Base-by-base conservation (phyloP, 1,140 invertebrate genomes). In the Leptopilina clavipes region DNA sequence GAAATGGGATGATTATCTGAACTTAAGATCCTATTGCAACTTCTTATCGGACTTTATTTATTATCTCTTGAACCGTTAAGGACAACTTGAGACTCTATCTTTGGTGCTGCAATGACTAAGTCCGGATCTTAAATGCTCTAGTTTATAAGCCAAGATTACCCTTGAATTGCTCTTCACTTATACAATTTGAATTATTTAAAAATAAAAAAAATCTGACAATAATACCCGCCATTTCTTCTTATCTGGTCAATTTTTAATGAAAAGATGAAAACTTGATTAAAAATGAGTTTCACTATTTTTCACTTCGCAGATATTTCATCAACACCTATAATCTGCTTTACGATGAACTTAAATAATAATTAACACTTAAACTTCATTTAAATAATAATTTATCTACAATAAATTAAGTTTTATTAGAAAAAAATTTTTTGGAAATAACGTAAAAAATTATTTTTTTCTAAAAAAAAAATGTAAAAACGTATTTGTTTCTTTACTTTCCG, bases 31-130 rank as follows among this genome's bases (percentile, higher is more conserved):
- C 14, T 37, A 65, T 65, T 37, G 22, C 56, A 65, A 14, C 59
- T 65, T 65, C 59, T 65, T 65, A 65, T 65, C 59, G n/a, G 59
- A 11, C 5, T 65, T 65, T 65, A 65, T 17, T 31, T n/a, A 31
- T 65, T 31, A 65, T 65, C 11, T 25, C 19, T 65, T 31, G 22
- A 65, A 65, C 25, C 59, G 59, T 65, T n/a, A 31, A 31, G 59
- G 59, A 31, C 25, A 31, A n/a, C 3, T n/a, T 65, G 14, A 65
- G 59, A 31, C 19, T 31, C 19, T 25, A 25, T 25, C 56, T 31
- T 65, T 31, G 56, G 22, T 31, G 12, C 12, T 31, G 56, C 22
- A 65, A 65, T 31, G 11, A 25, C 11, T 22, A 65, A 7, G 19
- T 65, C 22, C 3, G 56, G 22, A 65, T 22, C 56, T 22, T 19